These are phyloP conservation scores for Drosophila koepferae DNA, from an alignment of 2,888 invertebrate species.

Conservation along the genomic window DNA sequence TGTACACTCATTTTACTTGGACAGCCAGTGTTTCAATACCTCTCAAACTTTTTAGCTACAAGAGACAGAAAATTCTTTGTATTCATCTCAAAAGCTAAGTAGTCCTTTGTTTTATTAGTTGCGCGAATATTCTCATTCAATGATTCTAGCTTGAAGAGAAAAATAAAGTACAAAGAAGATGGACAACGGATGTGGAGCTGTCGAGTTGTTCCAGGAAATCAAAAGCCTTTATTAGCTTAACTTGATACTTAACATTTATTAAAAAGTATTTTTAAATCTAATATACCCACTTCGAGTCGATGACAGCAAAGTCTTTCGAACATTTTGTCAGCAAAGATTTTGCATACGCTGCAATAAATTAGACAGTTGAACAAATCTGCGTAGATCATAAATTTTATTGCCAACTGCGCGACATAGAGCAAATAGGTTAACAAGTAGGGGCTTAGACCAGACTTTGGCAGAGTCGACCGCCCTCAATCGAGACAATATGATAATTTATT, in stretches of 20 bases:
- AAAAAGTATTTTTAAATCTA: too few species aligned
- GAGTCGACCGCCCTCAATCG: conserved; percentile 50
- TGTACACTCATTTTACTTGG: too few species aligned
- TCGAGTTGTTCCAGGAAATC: too few species aligned
- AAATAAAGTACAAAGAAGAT: neutral
- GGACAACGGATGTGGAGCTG: too few species aligned
- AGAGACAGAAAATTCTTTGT: neutral
- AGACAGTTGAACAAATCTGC: conserved; percentile 18
- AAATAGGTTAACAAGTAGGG: neutral
- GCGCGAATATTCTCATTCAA: neutral
- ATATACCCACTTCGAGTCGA: too few species aligned
- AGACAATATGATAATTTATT: conserved; percentile 76
- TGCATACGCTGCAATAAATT: conserved; percentile 46
- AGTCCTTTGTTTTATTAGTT: neutral
- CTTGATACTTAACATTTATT: too few species aligned
- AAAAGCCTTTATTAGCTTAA: too few species aligned
- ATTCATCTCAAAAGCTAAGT: neutral
- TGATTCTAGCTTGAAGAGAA: neutral
- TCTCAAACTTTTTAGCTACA: neutral
- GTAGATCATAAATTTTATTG: conserved; percentile 38
- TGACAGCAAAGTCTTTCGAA: conserved; percentile 21
- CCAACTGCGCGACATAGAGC: neutral
- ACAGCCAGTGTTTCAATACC: neutral
- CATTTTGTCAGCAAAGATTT: conserved; percentile 41
- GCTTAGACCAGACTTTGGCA: conserved; percentile 19